Base-by-base conservation (phyloP, 2,797 vertebrate species). In the Sternotherus odoratus region DNA sequence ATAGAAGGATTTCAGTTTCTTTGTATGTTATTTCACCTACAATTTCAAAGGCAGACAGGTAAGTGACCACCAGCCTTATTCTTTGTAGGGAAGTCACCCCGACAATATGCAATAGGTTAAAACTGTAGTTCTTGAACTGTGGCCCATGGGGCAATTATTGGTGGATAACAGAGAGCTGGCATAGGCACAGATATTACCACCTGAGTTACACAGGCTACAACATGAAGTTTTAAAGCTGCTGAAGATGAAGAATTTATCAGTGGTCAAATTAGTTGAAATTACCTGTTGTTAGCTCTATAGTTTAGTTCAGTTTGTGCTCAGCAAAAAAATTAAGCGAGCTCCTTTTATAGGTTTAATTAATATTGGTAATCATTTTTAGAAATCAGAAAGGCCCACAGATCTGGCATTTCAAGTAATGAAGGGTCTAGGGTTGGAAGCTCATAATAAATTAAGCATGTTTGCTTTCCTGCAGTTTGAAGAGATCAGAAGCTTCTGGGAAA, bases 371-470 rank as follows among this genome's bases (percentile, higher is more conserved):
- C 46, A n/a, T 12, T 80, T 48, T 81, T 15, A 49, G 48, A 26
- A 63, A 3, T 3, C 66, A 33, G 83, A 85, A 8, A 48, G 15
- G 39, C 8, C 19, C 81, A 6, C 15, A 69, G 53, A 24, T 48
- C 74, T 83, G 15, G 4, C 51, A n/a, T 81, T 88, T 28, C 23
- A 74, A 13, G 5, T 4, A 90, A 77, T 57, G 87, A 60, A 36
- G 30, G 49, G 15, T 39, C 16, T 4, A 77, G 54, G 4, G 8
- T 17, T 12, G 77, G 46, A 89, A 26, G 51, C 9, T 84, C 82
- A 54, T 74, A 83, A 66, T 26, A 0, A 0, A 3, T 77, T 77
- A 46, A 0, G 1, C 80, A 17, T 33, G 1, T 21, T 94, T 77
- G 26, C 36, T 92, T 51, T 10, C 57, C 16, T 39, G 33, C 16